Evolutionary conservation across 1,140 invertebrate genomes (phyloP).

Genomic region (Megalopta genalis): DNA sequence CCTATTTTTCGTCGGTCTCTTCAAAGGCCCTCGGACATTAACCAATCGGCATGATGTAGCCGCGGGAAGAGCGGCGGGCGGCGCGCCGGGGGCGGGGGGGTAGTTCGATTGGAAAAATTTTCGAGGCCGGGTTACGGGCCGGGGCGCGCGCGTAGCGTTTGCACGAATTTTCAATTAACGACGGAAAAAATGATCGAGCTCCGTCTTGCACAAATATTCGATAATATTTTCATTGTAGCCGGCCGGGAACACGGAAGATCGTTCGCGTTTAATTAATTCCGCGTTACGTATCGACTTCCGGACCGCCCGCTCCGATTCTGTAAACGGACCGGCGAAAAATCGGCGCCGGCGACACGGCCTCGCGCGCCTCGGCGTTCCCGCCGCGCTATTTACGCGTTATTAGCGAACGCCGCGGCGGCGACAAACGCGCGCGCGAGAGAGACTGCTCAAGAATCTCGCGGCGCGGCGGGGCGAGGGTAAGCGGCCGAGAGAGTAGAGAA

Average conservation of each 20-base stretch:
- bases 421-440: no score
- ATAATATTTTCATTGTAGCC: slow-evolving; percentile 44
- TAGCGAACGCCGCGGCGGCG: no score
- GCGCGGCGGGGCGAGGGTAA: not conserved
- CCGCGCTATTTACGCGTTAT: no score
- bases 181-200: slow-evolving; percentile 39
- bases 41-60: not conserved
- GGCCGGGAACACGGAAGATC: slow-evolving; percentile 24
- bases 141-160: slow-evolving; percentile 1
- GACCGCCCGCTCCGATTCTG: not conserved
- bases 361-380: no score
- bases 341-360: not conserved
- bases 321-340: not conserved
- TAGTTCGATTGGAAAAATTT: slow-evolving; percentile 6
- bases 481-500: slow-evolving; percentile 12
- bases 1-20: slow-evolving; percentile 37
- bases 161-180: slow-evolving; percentile 45
- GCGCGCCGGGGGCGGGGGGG: no score
- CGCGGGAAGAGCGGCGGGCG: not conserved
- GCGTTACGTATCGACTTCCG: slow-evolving; percentile 29
- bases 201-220: slow-evolving; percentile 50
- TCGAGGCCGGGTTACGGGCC: not conserved
- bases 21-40: not conserved
- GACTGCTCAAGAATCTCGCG: slow-evolving; percentile 10
- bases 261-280: slow-evolving; percentile 45